phyloP scores from a whole-genome alignment of 1,140 invertebrate genomes.

The Drosophila jambulina region DNA sequence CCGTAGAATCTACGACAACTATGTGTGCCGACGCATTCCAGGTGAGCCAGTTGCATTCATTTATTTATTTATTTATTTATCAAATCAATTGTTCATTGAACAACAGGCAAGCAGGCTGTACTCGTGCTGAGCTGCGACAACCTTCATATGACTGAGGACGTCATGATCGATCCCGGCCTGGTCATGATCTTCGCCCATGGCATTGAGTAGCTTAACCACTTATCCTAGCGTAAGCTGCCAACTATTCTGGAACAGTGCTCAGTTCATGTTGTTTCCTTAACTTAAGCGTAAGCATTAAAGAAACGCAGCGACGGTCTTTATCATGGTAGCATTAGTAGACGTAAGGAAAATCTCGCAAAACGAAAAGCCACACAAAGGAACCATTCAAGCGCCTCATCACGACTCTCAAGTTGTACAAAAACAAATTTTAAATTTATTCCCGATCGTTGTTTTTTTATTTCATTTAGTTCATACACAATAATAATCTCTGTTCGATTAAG shows the following conservation, averaged over 20 bases:
- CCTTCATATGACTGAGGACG: constrained; percentile 96
- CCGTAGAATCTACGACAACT: constrained; percentile 94
- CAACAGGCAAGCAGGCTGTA: constrained; percentile 93
- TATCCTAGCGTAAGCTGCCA: constrained; percentile 49
- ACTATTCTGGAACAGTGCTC: constrained; percentile 66
- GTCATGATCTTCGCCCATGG: constrained; percentile 99
- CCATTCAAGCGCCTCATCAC: constrained; percentile 74
- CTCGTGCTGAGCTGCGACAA: constrained; percentile 98
- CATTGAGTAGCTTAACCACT: constrained; percentile 88
- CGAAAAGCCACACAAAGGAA: constrained; percentile 27
- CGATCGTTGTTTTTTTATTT: constrained; percentile 39
- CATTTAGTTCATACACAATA: constrained; percentile 45
- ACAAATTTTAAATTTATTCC: constrained; percentile 28
- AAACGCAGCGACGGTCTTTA: constrained; percentile 7
- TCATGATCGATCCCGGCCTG: constrained; percentile 98
- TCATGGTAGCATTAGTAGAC: constrained; percentile 47
- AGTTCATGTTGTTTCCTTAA: constrained; percentile 75
- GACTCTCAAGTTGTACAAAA: constrained; percentile 67
- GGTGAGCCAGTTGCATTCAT: constrained; percentile 84
- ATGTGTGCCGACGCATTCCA: constrained; percentile 96
- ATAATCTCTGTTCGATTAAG: constrained; percentile 56
- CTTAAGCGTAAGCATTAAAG: constrained; percentile 50
- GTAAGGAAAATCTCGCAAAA: constrained; percentile 44
- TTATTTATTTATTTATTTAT: background rate
- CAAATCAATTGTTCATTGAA: background rate